These are phyloP conservation scores for Ursus arctos DNA, from an alignment of 2,113 vertebrate species.

Conservation along the genomic window DNA sequence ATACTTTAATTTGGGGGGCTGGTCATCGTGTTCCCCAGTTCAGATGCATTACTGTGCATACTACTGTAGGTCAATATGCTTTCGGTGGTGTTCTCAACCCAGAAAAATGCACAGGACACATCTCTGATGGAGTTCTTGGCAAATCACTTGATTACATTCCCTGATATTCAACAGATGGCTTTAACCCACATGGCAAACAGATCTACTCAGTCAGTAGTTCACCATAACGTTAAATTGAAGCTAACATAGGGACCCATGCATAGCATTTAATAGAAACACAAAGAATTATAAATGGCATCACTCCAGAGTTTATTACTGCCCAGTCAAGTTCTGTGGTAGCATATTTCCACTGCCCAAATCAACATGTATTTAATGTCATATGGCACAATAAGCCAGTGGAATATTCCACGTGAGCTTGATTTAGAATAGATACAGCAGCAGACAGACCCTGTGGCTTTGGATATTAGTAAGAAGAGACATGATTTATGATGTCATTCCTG, in stretches of 20 bases:
- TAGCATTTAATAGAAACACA: conserved; percentile 78
- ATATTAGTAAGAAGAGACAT: conserved; percentile 58
- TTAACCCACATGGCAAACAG: conserved; percentile 81
- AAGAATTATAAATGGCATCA: conserved; percentile 59
- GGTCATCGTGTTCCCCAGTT: conserved; percentile 60
- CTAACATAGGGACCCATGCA: conserved; percentile 56
- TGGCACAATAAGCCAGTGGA: not conserved
- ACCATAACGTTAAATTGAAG: conserved; percentile 68
- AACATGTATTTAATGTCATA: conserved; percentile 66
- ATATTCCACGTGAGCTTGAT: conserved; percentile 68
- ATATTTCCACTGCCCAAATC: conserved; percentile 48
- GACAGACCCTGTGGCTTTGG: conserved; percentile 44
- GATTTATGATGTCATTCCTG: conserved; percentile 53
- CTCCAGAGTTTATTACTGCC: conserved; percentile 5
- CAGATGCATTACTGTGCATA: not conserved
- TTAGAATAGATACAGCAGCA: conserved; percentile 64
- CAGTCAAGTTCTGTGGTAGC: conserved; percentile 51
- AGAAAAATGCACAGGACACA: conserved; percentile 81
- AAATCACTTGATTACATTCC: conserved; percentile 82
- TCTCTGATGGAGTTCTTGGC: conserved; percentile 85
- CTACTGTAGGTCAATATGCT: conserved; percentile 5
- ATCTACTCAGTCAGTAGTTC: conserved; percentile 74
- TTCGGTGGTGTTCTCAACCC: conserved; percentile 80
- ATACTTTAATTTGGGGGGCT: not conserved
- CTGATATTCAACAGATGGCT: conserved; percentile 86